phyloP scores from a whole-genome alignment of 2,113 vertebrate species.

The Pachypanchax playfairii region DNA sequence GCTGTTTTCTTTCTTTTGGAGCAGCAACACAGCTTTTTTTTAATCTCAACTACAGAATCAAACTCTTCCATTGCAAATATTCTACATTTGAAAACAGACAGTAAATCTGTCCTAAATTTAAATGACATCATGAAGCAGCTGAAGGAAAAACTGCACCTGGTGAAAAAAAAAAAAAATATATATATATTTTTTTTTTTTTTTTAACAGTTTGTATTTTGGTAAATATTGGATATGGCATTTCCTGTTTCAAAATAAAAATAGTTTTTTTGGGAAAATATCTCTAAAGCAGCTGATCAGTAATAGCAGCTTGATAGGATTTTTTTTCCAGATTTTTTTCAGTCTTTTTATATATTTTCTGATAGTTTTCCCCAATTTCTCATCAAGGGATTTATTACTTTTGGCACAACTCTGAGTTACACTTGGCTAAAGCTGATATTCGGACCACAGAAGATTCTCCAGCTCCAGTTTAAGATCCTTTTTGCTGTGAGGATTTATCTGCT shows the following conservation, averaged over 20 bases:
- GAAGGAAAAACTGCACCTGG: no score
- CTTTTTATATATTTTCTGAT: not conserved
- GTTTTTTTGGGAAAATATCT: not conserved
- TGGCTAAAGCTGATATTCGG: conserved; percentile 31
- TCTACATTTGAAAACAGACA: no score
- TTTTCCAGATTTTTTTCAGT: not conserved
- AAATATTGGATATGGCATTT: not conserved
- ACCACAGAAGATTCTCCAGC: conserved; percentile 32
- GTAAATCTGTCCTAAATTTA: no score
- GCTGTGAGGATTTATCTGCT: conserved; percentile 39
- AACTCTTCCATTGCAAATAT: no score
- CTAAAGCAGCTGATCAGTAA: not conserved
- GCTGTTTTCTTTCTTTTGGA: no score
- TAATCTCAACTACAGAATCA: no score
- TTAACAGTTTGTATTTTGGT: no score
- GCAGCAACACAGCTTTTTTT: no score
- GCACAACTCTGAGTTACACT: conserved; percentile 13
- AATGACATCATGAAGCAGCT: no score
- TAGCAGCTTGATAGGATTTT: not conserved
- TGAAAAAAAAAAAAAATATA: no score
- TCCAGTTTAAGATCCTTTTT: conserved; percentile 49
- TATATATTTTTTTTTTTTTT: no score
- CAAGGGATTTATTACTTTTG: conserved; percentile 27
- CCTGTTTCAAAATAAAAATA: not conserved
- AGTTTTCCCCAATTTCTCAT: conserved; percentile 16